Conservation (phyloP, 1,140 invertebrate species). For the Calliopsis andreniformis region DNA sequence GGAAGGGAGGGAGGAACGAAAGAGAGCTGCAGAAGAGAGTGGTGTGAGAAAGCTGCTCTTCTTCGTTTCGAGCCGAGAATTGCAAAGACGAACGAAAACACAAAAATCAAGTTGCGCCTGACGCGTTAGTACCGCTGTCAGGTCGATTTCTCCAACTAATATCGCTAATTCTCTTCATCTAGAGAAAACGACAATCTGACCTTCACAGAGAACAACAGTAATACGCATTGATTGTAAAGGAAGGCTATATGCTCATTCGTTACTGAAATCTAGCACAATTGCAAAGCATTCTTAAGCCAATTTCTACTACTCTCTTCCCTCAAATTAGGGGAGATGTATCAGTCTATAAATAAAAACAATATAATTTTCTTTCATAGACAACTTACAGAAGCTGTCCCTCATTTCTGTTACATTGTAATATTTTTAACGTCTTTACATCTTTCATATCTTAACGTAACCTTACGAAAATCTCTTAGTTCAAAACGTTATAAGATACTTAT, state of each 20-base stretch:
- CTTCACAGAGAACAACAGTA: slow-evolving; percentile 37
- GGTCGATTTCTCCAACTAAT: slow-evolving; percentile 56
- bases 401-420: too few relatives aligned
- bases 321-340: too few relatives aligned
- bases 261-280: too few relatives aligned
- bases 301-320: background rate
- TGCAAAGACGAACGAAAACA: slow-evolving; percentile 46
- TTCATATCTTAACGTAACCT: too few relatives aligned
- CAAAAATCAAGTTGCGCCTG: slow-evolving; percentile 47
- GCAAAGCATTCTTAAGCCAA: background rate
- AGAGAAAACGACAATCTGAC: slow-evolving; percentile 52
- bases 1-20: slow-evolving; percentile 1
- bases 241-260: too few relatives aligned
- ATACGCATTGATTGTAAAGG: background rate
- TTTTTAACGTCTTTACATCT: too few relatives aligned
- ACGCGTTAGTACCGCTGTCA: slow-evolving; percentile 28
- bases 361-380: too few relatives aligned
- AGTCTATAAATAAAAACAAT: too few relatives aligned
- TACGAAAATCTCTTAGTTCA: too few relatives aligned
- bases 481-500: too few relatives aligned
- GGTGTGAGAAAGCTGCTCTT: slow-evolving; percentile 58
- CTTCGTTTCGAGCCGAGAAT: slow-evolving; percentile 29
- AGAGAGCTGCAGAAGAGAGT: background rate
- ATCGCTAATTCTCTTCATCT: slow-evolving; percentile 51
- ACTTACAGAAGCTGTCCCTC: too few relatives aligned